These are phyloP conservation scores for Hipparchia sbordonii DNA, from an alignment of 2,888 invertebrate species.

Conservation along the genomic window DNA sequence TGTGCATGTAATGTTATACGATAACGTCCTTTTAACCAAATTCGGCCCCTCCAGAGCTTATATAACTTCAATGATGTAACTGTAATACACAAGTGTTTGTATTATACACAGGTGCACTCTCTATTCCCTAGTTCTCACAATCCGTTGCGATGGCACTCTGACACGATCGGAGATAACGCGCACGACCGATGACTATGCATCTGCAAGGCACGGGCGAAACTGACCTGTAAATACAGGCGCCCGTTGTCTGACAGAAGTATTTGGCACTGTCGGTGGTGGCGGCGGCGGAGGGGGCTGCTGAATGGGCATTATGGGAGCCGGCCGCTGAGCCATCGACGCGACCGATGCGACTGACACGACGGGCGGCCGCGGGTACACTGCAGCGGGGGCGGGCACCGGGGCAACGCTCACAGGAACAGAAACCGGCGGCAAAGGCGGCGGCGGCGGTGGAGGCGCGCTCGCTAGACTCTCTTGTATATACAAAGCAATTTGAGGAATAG, in stretches of 20 bases:
- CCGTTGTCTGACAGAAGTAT: constrained; percentile 24
- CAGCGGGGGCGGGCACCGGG: neutral
- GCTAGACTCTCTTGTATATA: constrained; percentile 46
- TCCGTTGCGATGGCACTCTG: too few relatives aligned
- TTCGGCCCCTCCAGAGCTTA: too few relatives aligned
- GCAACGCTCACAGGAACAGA: constrained; percentile 26
- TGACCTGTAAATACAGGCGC: constrained; percentile 49
- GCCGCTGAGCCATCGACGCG: constrained; percentile 37
- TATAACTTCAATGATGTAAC: too few relatives aligned
- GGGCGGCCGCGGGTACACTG: constrained; percentile 24
- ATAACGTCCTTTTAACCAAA: too few relatives aligned
- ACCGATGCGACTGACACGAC: neutral
- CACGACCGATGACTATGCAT: too few relatives aligned
- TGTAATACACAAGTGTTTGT: too few relatives aligned
- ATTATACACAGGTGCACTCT: too few relatives aligned
- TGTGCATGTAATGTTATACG: too few relatives aligned
- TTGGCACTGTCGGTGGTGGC: constrained; percentile 38
- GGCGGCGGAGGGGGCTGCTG: constrained; percentile 44
- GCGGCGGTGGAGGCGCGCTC: constrained; percentile 48
- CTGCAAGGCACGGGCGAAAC: neutral
- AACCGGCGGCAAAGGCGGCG: constrained; percentile 46
- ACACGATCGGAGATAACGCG: too few relatives aligned
- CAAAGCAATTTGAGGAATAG: constrained; percentile 48
- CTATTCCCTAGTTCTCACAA: too few relatives aligned
- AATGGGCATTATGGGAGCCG: constrained; percentile 47